A percentile compares a stretch with the other conserved stretches of the same genome.
Conservation (phyloP, 2,113 vertebrate species). For the Paedocypris sp. region DNA sequence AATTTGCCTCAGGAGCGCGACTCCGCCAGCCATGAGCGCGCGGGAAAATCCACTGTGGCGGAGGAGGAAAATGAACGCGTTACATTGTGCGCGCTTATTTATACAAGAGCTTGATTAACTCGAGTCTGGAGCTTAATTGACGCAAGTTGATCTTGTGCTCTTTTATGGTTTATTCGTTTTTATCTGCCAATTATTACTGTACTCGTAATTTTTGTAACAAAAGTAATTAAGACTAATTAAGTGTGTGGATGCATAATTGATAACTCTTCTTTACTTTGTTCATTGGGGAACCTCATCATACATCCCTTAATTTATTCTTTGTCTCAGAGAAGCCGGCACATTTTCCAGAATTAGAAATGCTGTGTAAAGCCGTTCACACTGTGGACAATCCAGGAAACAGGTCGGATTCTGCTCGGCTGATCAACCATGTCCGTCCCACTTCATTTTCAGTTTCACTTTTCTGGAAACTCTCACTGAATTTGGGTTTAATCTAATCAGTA, state of each 20-base stretch:
- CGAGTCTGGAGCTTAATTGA: neutral
- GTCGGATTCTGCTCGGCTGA: neutral
- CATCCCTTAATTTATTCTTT: neutral
- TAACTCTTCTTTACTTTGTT: no score
- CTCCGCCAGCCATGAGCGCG: constrained; percentile 33
- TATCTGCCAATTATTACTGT: no score
- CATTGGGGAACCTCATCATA: constrained; percentile 4
- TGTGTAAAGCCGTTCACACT: neutral
- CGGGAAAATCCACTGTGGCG: constrained; percentile 50
- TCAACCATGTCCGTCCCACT: constrained; percentile 7
- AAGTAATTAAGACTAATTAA: no score
- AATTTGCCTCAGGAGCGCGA: constrained; percentile 41
- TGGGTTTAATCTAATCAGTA: constrained; percentile 26
- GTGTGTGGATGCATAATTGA: no score
- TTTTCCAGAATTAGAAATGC: constrained; percentile 6
- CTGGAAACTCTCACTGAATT: constrained; percentile 1
- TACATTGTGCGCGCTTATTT: no score
- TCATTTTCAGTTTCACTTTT: constrained; percentile 17
- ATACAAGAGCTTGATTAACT: neutral
- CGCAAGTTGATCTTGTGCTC: no score
- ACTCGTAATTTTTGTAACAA: no score
- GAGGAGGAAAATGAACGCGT: constrained; percentile 27
- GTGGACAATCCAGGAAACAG: neutral
- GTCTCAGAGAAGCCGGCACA: neutral
- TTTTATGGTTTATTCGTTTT: no score